phyloP scores from a whole-genome alignment of 2,797 vertebrate species.

The Australoheros facetus region DNA sequence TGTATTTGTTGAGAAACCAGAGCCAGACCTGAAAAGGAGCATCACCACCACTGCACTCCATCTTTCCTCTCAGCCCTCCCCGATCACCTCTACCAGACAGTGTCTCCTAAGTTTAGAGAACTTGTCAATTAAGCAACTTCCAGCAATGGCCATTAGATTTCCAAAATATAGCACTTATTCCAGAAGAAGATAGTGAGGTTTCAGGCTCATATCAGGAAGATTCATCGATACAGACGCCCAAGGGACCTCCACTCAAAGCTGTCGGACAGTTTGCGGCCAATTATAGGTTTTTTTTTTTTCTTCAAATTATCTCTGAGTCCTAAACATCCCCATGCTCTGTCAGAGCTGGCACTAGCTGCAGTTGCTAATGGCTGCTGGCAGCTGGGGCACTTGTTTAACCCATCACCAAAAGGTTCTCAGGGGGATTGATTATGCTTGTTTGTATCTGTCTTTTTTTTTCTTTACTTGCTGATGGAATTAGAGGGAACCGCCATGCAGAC shows the following conservation, averaged over 20 bases:
- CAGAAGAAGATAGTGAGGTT: conserved; percentile 14
- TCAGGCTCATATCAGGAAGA: conserved; percentile 41
- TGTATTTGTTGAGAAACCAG: conserved; percentile 2
- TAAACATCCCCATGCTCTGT: conserved; percentile 50
- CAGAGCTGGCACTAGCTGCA: conserved; percentile 46
- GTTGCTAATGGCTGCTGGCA: conserved; percentile 64
- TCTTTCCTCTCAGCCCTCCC: neutral
- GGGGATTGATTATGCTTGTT: conserved; percentile 59
- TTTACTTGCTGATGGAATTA: conserved; percentile 14
- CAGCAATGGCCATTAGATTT: conserved; percentile 17
- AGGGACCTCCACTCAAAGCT: conserved; percentile 52
- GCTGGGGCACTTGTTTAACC: conserved; percentile 59
- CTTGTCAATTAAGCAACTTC: conserved; percentile 19
- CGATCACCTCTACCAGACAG: neutral
- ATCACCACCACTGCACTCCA: neutral
- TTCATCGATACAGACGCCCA: conserved; percentile 46
- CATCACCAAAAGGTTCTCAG: conserved; percentile 49
- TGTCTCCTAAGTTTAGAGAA: conserved; percentile 5
- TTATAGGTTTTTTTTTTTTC: conserved; percentile 54
- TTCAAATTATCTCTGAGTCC: conserved; percentile 58
- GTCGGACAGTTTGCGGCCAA: conserved; percentile 60
- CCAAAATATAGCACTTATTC: conserved; percentile 9
- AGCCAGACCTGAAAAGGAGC: neutral
- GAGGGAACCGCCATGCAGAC: conserved; percentile 8
- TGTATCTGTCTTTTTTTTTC: conserved; percentile 45